These are phyloP conservation scores for Drosophila elegans DNA, from an alignment of 1,140 invertebrate genomes.

Conservation along the genomic window DNA sequence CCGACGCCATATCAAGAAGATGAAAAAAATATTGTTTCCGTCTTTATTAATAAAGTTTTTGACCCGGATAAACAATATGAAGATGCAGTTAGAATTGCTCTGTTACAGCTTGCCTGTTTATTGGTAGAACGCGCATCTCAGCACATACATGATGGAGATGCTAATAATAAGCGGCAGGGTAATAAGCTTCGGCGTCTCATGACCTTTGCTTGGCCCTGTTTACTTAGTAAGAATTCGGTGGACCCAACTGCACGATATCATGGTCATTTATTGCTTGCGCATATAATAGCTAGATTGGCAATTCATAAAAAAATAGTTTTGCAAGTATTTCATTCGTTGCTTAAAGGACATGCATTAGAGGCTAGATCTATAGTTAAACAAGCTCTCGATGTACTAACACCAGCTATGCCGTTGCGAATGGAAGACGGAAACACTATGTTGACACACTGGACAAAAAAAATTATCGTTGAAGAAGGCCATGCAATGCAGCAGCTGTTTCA, in stretches of 20 bases:
- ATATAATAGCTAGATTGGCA: constrained; percentile 99
- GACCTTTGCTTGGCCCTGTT: constrained; percentile 99
- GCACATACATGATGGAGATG: constrained; percentile 96
- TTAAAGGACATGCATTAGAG: constrained; percentile 98
- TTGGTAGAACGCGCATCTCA: constrained; percentile 97
- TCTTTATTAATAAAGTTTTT: constrained; percentile 96
- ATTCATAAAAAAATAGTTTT: constrained; percentile 98
- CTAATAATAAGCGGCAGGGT: constrained; percentile 96
- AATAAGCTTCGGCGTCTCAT: constrained; percentile 96
- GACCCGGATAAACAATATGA: constrained; percentile 96
- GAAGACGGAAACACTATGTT: constrained; percentile 98
- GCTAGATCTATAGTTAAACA: constrained; percentile 96
- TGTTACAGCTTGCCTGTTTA: constrained; percentile 97
- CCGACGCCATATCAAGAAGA: constrained; percentile 95
- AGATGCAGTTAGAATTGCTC: constrained; percentile 93
- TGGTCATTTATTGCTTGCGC: constrained; percentile 97
- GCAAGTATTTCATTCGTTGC: constrained; percentile 97
- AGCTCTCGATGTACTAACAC: constrained; percentile 98
- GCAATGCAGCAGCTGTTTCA: constrained; percentile 98
- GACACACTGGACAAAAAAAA: constrained; percentile 99
- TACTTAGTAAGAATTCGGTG: constrained; percentile 96
- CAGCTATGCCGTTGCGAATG: constrained; percentile 97
- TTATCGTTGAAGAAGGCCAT: constrained; percentile 98
- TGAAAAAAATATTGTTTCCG: constrained; percentile 96
- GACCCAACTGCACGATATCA: constrained; percentile 99